Base-by-base conservation (phyloP, 2,888 invertebrate species). In the Pristionchus mayeri region DNA sequence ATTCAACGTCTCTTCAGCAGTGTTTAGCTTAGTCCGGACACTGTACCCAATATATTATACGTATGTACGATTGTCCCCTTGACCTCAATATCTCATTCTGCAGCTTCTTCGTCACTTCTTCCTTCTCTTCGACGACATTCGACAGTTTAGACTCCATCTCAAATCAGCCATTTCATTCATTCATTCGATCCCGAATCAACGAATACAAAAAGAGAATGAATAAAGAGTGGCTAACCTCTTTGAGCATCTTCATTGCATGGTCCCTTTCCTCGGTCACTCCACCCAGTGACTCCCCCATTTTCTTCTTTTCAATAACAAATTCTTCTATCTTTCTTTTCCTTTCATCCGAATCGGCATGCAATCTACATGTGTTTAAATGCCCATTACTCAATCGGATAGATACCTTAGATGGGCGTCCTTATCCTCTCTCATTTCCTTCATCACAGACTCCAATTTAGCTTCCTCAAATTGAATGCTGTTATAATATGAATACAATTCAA, bases 21-120 rank as follows among this genome's bases (percentile, higher is more conserved):
- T 21, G 37, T 11, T 34, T 54, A 54, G 34, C 34, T 79, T 79
- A 24, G 21, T 18, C 16, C 34, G n/a, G 54, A 37, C 34, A 79
- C 54, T 37, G 52, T 34, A 79, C 24, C 60, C 60, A 16, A 57
- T 57, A 18, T 16, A 80, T 50, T 34, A 16, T 34, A n/a, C 16
- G 37, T n/a, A 54, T 54, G 24, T 24, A 3, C 6, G 0, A 78
- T 27, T 11, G 24, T 50, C 48, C 21, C 21, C 21, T 24, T 50
- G 1, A 78, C 79, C 79, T 79, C 54, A 34, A 52, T 24, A 79
- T 34, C 6, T 79, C 54, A 21, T 54, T 48, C 37, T 79, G 54
- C 21, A 54, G 27, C 37, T 54, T 54, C 52, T 52, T 79, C 30
- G 27, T 79, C 54, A 54, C 34, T 54, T 79, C 54, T n/a, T 79